phyloP scores from a whole-genome alignment of 2,113 vertebrate species.

The Psephotus haematonotus region DNA sequence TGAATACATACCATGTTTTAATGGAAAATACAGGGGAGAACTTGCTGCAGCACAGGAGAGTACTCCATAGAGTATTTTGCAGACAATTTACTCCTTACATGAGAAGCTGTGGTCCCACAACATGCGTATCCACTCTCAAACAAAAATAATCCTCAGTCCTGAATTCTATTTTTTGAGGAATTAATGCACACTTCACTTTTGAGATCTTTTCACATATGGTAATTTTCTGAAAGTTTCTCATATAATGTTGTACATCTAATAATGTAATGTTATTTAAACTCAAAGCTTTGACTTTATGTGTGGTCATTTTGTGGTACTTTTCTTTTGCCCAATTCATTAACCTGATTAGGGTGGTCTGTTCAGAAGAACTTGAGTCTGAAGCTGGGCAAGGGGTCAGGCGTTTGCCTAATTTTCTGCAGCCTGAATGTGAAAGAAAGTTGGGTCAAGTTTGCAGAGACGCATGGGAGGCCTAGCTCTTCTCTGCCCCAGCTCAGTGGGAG shows the following conservation, averaged over 20 bases:
- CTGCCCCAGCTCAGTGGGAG: rapidly evolving
- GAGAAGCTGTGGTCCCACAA: neutral
- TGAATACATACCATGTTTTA: neutral
- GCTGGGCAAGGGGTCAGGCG: neutral
- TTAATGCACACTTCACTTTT: neutral
- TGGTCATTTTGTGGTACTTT: neutral
- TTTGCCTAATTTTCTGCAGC: neutral
- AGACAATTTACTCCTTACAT: neutral
- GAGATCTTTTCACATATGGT: neutral
- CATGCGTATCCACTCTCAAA: neutral
- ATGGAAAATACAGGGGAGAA: neutral
- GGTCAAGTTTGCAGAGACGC: neutral
- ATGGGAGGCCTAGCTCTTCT: rapidly evolving
- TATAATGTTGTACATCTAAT: neutral
- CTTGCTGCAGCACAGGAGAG: neutral
- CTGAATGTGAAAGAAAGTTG: neutral
- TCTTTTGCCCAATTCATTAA: neutral
- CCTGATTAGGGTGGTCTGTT: neutral
- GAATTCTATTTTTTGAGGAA: neutral
- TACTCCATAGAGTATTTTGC: neutral
- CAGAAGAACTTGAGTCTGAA: neutral
- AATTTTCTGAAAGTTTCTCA: neutral
- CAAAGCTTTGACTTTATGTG: neutral
- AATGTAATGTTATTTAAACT: neutral
- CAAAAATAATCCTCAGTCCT: neutral